phyloP scores from a whole-genome alignment of 2,888 invertebrate species.

The Poecilus cupreus region DNA sequence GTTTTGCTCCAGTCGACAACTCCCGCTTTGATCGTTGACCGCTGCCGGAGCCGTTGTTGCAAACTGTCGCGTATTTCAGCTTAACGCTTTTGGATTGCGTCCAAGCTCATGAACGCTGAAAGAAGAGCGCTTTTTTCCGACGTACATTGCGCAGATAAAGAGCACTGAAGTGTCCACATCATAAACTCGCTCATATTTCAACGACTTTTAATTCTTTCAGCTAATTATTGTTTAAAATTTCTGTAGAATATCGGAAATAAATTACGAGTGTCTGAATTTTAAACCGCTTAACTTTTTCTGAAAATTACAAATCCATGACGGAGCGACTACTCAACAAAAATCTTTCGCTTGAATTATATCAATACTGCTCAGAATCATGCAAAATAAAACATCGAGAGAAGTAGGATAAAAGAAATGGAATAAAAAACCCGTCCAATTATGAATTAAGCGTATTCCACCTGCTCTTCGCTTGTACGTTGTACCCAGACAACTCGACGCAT shows the following conservation, averaged over 20 bases:
- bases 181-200: not conserved
- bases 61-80: constrained; percentile 55
- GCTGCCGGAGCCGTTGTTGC: constrained; percentile 7
- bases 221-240: not conserved
- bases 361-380: not conserved
- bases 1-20: not conserved
- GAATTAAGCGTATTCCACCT: not conserved
- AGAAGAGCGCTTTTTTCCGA: constrained; percentile 8
- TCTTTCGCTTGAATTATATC: not conserved
- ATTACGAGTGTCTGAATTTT: too few relatives aligned
- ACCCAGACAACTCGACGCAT: not conserved
- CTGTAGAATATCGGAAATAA: too few relatives aligned
- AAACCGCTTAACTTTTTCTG: too few relatives aligned
- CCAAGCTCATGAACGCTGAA: constrained; percentile 45
- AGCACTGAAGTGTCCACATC: constrained; percentile 13
- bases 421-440: not conserved
- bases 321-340: too few relatives aligned
- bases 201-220: too few relatives aligned
- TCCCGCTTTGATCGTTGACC: constrained; percentile 32
- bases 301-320: too few relatives aligned
- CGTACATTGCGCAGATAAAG: constrained; percentile 20
- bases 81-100: constrained; percentile 48
- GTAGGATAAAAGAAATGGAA: not conserved
- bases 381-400: not conserved
- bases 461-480: not conserved